Percentiles rank a stretch among this genome's conserved stretches.
Evolutionary conservation across 2,113 vertebrate genomes (phyloP).

Genomic region (Hoplias malabaricus): DNA sequence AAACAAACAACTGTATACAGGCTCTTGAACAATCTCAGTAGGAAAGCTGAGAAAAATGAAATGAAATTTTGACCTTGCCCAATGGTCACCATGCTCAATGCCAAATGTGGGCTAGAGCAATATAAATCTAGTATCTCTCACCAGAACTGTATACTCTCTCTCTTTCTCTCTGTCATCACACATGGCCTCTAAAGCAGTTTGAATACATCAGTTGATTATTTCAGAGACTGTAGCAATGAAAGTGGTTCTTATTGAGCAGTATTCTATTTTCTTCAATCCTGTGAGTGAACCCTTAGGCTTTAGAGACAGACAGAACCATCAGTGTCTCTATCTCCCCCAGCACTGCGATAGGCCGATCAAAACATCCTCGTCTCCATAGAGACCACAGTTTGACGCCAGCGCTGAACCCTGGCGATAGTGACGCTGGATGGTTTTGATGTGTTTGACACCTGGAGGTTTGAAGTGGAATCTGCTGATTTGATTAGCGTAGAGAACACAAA

Average conservation of each 20-base stretch:
- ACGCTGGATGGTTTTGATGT: background rate
- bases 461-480: conserved; percentile 1
- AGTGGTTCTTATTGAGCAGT: background rate
- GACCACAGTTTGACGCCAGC: background rate
- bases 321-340: background rate
- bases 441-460: conserved; percentile 1
- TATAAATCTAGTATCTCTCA: no score
- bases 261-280: background rate
- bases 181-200: background rate
- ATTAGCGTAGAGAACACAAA: conserved; percentile 10
- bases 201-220: background rate
- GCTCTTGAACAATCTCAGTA: no score
- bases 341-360: background rate
- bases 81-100: no score
- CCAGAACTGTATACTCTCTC: no score
- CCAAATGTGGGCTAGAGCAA: no score
- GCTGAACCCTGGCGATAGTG: background rate
- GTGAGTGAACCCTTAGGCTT: background rate
- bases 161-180: background rate
- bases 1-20: no score
- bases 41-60: no score
- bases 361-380: conserved; percentile 25
- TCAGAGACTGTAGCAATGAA: background rate
- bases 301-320: background rate
- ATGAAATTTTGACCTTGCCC: no score